These are phyloP conservation scores for Lepidocyrtinus sp. DNA, from an alignment of 2,888 invertebrate genomes.

Conservation along the genomic window DNA sequence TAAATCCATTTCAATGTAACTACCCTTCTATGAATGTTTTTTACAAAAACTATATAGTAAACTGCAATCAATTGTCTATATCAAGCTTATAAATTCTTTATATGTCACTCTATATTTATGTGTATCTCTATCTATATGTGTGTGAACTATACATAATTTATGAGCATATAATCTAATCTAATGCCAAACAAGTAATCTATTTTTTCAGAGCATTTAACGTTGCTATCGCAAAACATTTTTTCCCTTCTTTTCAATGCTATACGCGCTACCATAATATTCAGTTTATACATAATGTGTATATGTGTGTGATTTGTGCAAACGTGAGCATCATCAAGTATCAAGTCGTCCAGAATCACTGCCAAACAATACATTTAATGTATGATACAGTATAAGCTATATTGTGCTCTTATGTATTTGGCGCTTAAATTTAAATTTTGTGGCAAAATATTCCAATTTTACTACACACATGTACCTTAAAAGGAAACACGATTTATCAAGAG, in stretches of 20 bases:
- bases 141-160: slow-evolving; percentile 1
- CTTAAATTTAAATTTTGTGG: not conserved
- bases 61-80: not conserved
- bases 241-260: not conserved
- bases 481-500: no score
- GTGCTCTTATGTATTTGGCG: not conserved
- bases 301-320: not conserved
- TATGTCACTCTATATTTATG: slow-evolving; percentile 2
- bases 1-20: slow-evolving; percentile 1
- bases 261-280: not conserved
- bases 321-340: not conserved
- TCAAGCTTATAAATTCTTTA: not conserved
- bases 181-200: slow-evolving; percentile 3
- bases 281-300: no score
- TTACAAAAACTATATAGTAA: not conserved
- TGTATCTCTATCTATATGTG: slow-evolving; percentile 9
- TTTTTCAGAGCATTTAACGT: slow-evolving; percentile 9
- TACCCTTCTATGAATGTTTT: not conserved
- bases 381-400: not conserved
- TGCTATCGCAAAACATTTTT: not conserved
- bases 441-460: not conserved
- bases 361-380: not conserved
- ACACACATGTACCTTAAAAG: no score
- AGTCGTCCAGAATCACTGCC: not conserved
- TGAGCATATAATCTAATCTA: not conserved